Evolutionary conservation across 2,797 vertebrate genomes (phyloP), one percentile per base, ranked within the genome.

Genomic region (Gadopsis bispinosus): DNA sequence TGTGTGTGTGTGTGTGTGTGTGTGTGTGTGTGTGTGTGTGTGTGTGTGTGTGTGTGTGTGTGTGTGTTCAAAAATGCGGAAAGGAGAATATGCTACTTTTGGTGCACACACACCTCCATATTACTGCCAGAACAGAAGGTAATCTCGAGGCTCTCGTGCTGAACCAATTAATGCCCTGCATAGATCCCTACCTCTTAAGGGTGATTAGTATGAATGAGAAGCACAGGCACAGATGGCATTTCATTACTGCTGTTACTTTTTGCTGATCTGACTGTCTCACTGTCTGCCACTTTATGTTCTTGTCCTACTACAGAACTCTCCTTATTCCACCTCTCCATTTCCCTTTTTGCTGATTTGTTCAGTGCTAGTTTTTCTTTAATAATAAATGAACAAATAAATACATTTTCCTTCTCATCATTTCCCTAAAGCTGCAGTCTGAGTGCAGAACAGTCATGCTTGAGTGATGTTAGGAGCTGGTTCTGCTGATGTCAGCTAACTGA

Each of bases 361-460:
- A 53, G 17, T 3, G 19, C 17, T 54, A 7, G 1, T 59, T 79
- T 66, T 47, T 75, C 31, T 16, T 17, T 29, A 10, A 39, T 39
- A 41, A 4, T 41, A 41, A 51, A 62, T 65, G 55, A 62, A 80
- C 11, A 64, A 69, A 48, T 12, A 31, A 39, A 1, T 5, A 62
- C 9, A 37, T 58, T 76, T 72, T 69, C 51, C 45, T 69, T 26
- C 77, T 79, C 48, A 43, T 87, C 58, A 77, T 83, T 86, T 81
- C 68, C 37, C 51, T 56, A 65, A 87, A 78, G 71, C 90, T 84
- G 90, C 90, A 90, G 87, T 83, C 58, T 69, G 70, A 77, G 89
- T 92, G 92, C 90, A 91, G 88, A 89, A 88, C 86, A 79, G 90
- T 87, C 88, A 87, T 66, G 91, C 88, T 31, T 90, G 86, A 91